Conservation (phyloP, 2,888 invertebrate species). For the Leptinotarsa tumamoca region DNA sequence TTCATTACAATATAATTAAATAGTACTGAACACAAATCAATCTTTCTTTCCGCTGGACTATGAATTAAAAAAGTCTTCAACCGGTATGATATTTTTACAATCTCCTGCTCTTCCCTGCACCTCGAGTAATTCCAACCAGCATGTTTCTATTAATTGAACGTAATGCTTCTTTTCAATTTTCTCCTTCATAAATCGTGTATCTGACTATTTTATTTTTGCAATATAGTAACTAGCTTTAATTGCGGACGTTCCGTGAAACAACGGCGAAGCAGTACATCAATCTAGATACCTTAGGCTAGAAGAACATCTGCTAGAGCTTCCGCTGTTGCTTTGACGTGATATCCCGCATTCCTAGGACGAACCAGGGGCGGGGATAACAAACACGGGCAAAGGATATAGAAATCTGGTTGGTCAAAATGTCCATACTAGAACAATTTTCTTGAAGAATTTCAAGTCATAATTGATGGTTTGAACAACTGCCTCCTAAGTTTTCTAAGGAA, state of each 20-base stretch:
- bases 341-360: constrained; percentile 38
- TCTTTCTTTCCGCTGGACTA: too few relatives aligned
- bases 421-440: too few relatives aligned
- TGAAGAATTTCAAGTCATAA: too few relatives aligned
- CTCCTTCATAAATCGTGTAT: constrained; percentile 31
- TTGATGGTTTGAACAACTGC: too few relatives aligned
- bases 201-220: constrained; percentile 34
- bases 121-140: constrained; percentile 24
- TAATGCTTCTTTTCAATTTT: constrained; percentile 33
- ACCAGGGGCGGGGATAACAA: constrained; percentile 4
- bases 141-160: constrained; percentile 30
- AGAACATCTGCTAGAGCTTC: constrained; percentile 45
- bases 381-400: neutral
- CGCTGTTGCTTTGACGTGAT: constrained; percentile 33
- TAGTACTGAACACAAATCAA: too few relatives aligned
- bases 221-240: constrained; percentile 39
- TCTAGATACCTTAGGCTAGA: constrained; percentile 45
- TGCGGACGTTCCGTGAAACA: constrained; percentile 41
- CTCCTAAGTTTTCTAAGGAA: too few relatives aligned
- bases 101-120: neutral
- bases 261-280: constrained; percentile 44
- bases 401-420: too few relatives aligned
- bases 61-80: neutral
- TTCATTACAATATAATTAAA: too few relatives aligned
- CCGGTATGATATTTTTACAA: neutral